These are phyloP conservation scores for Troides helena DNA, from an alignment of 2,888 invertebrate species.

Conservation along the genomic window DNA sequence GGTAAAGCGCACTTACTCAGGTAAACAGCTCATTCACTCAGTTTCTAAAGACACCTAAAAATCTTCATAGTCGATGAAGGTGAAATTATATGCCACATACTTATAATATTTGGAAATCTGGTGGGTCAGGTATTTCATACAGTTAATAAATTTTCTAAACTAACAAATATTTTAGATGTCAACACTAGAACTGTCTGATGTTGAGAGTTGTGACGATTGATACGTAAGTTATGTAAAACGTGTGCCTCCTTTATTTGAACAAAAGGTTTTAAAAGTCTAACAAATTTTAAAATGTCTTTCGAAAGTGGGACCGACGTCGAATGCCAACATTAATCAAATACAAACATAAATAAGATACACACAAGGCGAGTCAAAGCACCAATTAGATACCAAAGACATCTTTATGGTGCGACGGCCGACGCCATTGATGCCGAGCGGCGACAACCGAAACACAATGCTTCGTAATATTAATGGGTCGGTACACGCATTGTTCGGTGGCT, in stretches of 20 bases:
- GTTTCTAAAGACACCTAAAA: too few species aligned
- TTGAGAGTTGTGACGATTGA: background rate
- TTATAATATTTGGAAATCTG: too few species aligned
- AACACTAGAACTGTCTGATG: background rate
- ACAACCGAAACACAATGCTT: conserved; percentile 49
- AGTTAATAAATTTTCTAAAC: background rate
- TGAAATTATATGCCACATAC: too few species aligned
- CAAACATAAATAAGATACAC: conserved; percentile 34
- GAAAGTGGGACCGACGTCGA: conserved; percentile 16
- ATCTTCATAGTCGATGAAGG: too few species aligned
- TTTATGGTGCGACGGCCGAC: conserved; percentile 43
- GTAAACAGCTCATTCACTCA: too few species aligned
- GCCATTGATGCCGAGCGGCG: conserved; percentile 40
- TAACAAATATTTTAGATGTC: background rate
- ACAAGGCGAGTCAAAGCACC: conserved; percentile 43
- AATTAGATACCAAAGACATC: conserved; percentile 39
- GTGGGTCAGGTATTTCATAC: background rate
- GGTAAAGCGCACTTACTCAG: too few species aligned
- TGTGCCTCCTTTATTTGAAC: background rate
- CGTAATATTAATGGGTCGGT: conserved; percentile 50
- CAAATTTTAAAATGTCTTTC: conserved; percentile 22
- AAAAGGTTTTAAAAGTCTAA: background rate
- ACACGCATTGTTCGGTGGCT: conserved; percentile 50
- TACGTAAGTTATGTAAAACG: background rate
- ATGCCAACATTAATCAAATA: conserved; percentile 27